Conservation (phyloP, 1,140 invertebrate genomes). For the Drosophila funebris region DNA sequence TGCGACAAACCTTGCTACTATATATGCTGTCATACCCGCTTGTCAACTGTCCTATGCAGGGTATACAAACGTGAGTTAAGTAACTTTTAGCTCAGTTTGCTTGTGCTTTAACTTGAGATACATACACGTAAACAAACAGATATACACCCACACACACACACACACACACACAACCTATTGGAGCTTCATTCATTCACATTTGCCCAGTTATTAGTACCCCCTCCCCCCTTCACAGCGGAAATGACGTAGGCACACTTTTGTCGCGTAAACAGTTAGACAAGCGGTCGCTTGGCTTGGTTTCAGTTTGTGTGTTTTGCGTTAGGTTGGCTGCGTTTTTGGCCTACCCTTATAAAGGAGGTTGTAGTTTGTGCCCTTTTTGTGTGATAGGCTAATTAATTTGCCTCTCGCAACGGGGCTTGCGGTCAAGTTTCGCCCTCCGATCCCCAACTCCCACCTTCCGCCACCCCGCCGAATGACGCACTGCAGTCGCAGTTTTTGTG, state of each 20-base stretch:
- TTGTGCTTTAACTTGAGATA: conserved; percentile 17
- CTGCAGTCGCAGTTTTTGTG: conserved; percentile 30
- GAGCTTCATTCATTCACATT: conserved; percentile 38
- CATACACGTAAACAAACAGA: conserved; percentile 1
- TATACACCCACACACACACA: conserved; percentile 7
- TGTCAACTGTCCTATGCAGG: neutral
- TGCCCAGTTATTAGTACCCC: conserved; percentile 24
- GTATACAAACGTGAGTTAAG: conserved; percentile 34
- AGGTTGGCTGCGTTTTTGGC: neutral
- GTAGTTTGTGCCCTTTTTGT: conserved; percentile 2
- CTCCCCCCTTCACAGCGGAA: conserved; percentile 15
- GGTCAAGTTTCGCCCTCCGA: conserved; percentile 2
- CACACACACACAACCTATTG: neutral
- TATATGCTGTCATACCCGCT: neutral
- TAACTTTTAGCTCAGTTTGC: conserved; percentile 22
- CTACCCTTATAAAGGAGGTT: neutral
- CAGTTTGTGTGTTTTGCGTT: neutral
- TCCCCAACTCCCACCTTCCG: neutral
- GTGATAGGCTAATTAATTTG: conserved; percentile 33
- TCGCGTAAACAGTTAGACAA: conserved; percentile 43
- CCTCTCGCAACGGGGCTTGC: neutral
- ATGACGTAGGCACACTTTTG: conserved; percentile 36
- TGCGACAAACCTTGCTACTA: too few relatives aligned
- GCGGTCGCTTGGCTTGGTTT: conserved; percentile 22
- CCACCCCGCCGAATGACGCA: conserved; percentile 3